phyloP scores from a whole-genome alignment of 2,888 invertebrate species.

The Pheosia tremula region DNA sequence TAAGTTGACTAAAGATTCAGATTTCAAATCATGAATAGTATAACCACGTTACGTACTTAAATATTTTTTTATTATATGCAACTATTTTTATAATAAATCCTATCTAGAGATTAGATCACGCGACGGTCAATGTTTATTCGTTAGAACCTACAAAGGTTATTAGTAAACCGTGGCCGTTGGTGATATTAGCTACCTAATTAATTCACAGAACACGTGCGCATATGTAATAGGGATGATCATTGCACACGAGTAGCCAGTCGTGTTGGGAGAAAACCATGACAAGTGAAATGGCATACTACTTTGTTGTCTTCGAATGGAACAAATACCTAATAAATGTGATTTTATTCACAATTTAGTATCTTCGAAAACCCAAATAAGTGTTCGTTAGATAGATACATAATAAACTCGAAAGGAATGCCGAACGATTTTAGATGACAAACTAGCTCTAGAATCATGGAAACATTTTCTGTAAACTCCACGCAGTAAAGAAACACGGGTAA shows the following conservation, averaged over 20 bases:
- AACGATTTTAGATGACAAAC: too few species aligned
- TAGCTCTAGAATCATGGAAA: too few species aligned
- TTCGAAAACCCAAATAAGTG: too few species aligned
- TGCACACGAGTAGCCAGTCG: constrained; percentile 7
- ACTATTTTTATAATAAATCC: too few species aligned
- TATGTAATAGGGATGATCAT: constrained; percentile 47
- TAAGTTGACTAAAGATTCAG: too few species aligned
- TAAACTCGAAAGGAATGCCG: too few species aligned
- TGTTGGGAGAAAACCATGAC: constrained; percentile 42
- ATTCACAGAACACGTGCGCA: constrained; percentile 49
- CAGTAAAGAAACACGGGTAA: neutral
- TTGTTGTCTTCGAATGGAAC: neutral
- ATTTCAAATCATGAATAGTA: too few species aligned
- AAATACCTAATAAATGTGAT: neutral
- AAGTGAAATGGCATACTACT: neutral
- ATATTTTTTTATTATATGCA: too few species aligned
- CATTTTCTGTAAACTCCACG: neutral
- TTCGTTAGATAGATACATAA: too few species aligned
- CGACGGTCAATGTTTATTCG: constrained; percentile 1
- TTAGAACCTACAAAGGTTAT: neutral
- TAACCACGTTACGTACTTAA: too few species aligned
- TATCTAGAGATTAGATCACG: neutral
- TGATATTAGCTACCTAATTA: constrained; percentile 30
- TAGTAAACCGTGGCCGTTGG: neutral
- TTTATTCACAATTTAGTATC: too few species aligned